Percentiles rank a stretch among this genome's conserved stretches.
Conservation (phyloP, 2,113 vertebrate species). For the Ceyx margarethae region DNA sequence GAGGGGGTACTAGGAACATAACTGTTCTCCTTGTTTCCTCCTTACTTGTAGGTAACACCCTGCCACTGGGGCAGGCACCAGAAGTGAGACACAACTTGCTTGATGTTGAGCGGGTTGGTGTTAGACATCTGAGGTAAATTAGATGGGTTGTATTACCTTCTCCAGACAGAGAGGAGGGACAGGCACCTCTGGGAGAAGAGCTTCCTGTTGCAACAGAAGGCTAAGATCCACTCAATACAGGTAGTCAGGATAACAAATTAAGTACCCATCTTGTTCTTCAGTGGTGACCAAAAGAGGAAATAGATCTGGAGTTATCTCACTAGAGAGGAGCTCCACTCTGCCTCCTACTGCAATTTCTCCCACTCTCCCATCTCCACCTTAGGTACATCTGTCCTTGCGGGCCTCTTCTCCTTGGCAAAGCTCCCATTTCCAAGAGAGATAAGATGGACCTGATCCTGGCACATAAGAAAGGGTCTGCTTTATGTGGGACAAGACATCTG, state of each 20-base stretch:
- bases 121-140: background rate
- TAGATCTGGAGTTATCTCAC: background rate
- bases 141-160: background rate
- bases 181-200: background rate
- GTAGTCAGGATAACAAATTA: background rate
- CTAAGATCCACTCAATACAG: background rate
- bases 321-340: background rate
- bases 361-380: background rate
- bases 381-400: background rate
- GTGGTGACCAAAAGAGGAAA: background rate
- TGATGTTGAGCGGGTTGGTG: background rate
- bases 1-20: background rate
- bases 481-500: background rate
- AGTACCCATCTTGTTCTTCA: background rate
- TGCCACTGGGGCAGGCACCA: background rate
- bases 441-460: background rate
- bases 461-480: background rate
- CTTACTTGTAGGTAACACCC: background rate
- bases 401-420: background rate
- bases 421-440: background rate
- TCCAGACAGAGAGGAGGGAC: background rate
- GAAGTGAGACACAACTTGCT: background rate
- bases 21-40: background rate
- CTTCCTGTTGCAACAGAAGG: background rate
- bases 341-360: background rate